phyloP scores from a whole-genome alignment of 2,113 vertebrate species.

The Paratilapia polleni region DNA sequence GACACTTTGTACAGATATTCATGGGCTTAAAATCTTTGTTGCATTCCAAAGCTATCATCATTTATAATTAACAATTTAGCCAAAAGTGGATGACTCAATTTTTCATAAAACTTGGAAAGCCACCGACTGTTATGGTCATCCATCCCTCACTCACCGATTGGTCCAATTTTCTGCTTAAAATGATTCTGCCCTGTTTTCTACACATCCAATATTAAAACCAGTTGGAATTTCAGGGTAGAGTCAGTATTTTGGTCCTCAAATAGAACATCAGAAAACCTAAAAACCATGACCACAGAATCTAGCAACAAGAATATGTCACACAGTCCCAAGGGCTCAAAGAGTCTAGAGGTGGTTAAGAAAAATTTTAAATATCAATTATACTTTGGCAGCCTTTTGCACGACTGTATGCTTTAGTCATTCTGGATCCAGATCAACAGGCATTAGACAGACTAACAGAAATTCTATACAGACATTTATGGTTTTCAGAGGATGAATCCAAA shows the following conservation, averaged over 20 bases:
- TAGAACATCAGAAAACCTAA: not conserved
- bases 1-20: not conserved
- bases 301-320: not conserved
- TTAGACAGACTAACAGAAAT: not conserved
- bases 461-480: not conserved
- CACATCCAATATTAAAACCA: not conserved
- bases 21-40: not conserved
- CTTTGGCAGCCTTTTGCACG: not conserved
- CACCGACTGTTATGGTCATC: not conserved
- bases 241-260: constrained; percentile 13
- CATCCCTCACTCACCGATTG: not conserved
- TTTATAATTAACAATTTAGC: not conserved
- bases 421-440: not conserved
- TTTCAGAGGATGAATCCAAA: not conserved
- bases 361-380: not conserved
- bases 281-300: not conserved
- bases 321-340: not conserved
- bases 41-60: not conserved
- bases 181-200: not conserved
- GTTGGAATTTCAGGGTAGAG: not conserved
- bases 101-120: not conserved
- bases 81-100: not conserved
- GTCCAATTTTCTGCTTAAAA: not conserved
- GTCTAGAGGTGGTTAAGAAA: not conserved
- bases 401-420: not conserved